phyloP scores from a whole-genome alignment of 2,797 vertebrate genomes.

The Nasua narica region DNA sequence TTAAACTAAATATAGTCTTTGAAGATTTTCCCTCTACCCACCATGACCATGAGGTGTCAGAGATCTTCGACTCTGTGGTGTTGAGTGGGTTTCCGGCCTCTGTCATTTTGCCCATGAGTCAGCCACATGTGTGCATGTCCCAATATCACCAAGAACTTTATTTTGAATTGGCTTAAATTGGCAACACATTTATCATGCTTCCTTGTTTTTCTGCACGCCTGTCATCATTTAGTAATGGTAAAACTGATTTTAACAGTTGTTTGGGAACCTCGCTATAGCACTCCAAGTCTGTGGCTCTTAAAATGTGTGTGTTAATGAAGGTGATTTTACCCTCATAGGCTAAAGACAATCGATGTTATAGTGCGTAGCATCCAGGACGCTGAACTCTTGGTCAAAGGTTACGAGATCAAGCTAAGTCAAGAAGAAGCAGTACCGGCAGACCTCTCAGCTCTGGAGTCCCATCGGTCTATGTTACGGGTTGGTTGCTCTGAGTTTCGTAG shows the following conservation, averaged over 20 bases:
- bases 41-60: neutral
- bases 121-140: neutral
- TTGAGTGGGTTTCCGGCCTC: constrained; percentile 10
- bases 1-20: neutral
- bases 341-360: constrained; percentile 93
- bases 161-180: constrained; percentile 27
- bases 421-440: constrained; percentile 94
- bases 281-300: neutral
- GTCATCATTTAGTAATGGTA: neutral
- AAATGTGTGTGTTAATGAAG: neutral
- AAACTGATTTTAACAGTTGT: neutral
- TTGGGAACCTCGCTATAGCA: neutral
- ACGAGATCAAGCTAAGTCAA: constrained; percentile 93
- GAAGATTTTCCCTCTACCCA: neutral
- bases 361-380: constrained; percentile 89
- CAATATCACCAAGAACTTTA: neutral
- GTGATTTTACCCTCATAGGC: constrained; percentile 79
- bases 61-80: neutral
- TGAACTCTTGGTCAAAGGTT: constrained; percentile 92
- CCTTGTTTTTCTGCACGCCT: neutral
- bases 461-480: constrained; percentile 87
- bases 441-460: constrained; percentile 86
- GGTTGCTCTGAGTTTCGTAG: neutral
- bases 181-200: neutral
- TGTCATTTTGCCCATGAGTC: neutral